Evolutionary conservation across 2,797 vertebrate species (phyloP), one percentile per base, ranked within the genome.

Genomic region (Onychomys torridus): DNA sequence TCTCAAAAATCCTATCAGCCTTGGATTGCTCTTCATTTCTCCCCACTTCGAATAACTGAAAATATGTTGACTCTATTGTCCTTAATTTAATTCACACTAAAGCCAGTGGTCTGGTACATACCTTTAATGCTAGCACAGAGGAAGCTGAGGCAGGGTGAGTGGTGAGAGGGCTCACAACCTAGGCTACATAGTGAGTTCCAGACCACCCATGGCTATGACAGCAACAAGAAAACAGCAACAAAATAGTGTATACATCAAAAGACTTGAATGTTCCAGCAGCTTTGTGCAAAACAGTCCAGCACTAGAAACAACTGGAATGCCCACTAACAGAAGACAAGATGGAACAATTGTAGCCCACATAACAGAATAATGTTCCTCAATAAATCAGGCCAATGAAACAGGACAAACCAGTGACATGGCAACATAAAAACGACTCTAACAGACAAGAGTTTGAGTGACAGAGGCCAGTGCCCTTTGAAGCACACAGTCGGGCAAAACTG

Each of bases 231-330:
- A 85, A 67, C 61, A 67, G 37, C 59, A 32, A 34, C 85, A 29
- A 25, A 52, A 4, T 6, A 23, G 21, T 55, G 7, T 5, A 4
- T 29, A 63, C 92, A 92, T 59, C 71, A 46, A 94, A 95, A 89
- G 71, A 46, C 32, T 37, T 79, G 21, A 61, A 73, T 52, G 79
- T 55, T 69, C 83, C 67, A 21, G n/a, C 46, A 57, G 49, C 61
- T 78, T 88, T 88, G 78, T 57, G 46, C 86, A 91, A 96, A 97
- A 89, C 25, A 91, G 57, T 40, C 79, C 69, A 63, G 91, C 84
- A 40, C n/a, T 55, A 91, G 94, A 92, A 89, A 96, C n/a, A 73
- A 43, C 37, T 52, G 46, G 55, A 83, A 34, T 34, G 27, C 25
- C 13, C 8, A 2, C 76, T 73, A 90, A 43, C 34, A 82, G 63